phyloP scores from a whole-genome alignment of 1,140 invertebrate species.

The Harlomillsia oculata region DNA sequence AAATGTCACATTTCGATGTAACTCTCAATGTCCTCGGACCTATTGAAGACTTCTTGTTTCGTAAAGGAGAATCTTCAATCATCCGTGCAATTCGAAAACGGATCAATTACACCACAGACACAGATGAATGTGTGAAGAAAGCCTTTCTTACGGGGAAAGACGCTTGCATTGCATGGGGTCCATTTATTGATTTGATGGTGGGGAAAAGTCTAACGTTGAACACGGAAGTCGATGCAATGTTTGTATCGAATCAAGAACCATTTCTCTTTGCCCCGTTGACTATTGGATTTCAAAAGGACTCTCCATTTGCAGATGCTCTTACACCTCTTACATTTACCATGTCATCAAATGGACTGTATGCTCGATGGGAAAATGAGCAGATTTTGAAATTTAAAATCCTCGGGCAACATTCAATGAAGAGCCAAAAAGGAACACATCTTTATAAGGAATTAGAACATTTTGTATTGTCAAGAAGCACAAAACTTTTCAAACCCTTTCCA shows the following conservation, averaged over 20 bases:
- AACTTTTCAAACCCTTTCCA: not conserved
- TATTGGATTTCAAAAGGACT: not conserved
- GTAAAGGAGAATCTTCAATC: not conserved
- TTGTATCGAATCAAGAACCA: not conserved
- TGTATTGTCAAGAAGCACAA: not conserved
- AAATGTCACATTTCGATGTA: not conserved
- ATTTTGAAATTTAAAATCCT: not conserved
- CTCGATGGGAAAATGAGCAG: not conserved
- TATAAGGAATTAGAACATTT: not conserved
- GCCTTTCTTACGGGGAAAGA: not conserved
- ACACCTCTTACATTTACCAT: not conserved
- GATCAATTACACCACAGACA: not conserved
- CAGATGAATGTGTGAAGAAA: not conserved
- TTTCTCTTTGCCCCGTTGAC: not conserved
- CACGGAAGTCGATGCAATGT: not conserved
- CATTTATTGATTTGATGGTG: not conserved
- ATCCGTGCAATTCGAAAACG: not conserved
- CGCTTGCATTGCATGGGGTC: not conserved
- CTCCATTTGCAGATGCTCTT: not conserved
- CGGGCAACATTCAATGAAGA: not conserved
- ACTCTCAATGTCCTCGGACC: not conserved
- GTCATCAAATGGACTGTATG: not conserved
- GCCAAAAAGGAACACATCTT: not conserved
- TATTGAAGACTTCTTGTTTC: not conserved
- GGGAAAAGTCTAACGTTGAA: not conserved